Percentiles rank a stretch among this genome's conserved stretches.
Conservation (phyloP, 2,113 vertebrate species). For the Rhegmatorhina hoffmannsi region DNA sequence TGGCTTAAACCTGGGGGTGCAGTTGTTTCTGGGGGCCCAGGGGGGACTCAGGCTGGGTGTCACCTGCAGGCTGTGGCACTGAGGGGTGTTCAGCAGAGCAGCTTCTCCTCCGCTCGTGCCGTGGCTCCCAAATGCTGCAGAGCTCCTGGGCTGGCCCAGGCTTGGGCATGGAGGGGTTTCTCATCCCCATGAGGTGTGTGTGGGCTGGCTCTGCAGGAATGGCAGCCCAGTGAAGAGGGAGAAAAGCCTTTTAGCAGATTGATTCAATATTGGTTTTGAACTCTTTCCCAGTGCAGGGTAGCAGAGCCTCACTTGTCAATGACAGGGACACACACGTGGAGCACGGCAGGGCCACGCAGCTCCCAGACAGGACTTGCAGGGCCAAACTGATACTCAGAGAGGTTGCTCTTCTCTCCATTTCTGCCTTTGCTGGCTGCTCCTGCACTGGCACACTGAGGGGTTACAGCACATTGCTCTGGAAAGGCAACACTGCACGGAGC, state of each 20-base stretch:
- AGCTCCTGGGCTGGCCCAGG: not conserved
- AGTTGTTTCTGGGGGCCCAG: rapidly evolving
- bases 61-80: not conserved
- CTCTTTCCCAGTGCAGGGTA: not conserved
- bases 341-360: not conserved
- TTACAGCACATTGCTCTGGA: not conserved
- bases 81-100: not conserved
- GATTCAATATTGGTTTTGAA: not conserved
- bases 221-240: not conserved
- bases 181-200: not conserved
- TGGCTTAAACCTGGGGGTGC: not conserved
- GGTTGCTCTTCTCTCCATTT: not conserved
- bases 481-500: not conserved
- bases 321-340: rapidly evolving
- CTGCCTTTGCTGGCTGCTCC: not conserved
- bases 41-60: not conserved
- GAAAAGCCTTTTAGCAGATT: conserved; percentile 32
- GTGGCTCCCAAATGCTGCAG: not conserved
- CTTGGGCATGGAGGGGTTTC: rapidly evolving
- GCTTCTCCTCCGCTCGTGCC: rapidly evolving
- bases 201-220: not conserved
- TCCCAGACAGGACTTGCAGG: rapidly evolving
- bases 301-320: not conserved
- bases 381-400: too few relatives aligned
- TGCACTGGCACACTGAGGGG: not conserved